Conservation (phyloP, 2,888 invertebrate species). For the Tineola bisselliella region DNA sequence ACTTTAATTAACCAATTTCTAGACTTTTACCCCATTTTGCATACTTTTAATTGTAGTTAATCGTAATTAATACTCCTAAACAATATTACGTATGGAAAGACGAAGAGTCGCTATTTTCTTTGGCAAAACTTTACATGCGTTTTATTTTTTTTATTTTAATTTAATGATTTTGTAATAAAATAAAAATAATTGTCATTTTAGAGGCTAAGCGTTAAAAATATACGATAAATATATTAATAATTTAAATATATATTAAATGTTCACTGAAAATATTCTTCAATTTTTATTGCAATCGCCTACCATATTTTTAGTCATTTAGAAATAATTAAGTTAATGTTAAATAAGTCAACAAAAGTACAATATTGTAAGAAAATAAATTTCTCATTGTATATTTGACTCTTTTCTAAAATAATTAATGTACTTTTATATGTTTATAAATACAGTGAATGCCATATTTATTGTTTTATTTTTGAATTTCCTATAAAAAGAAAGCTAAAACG, state of each 20-base stretch:
- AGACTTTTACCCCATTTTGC: too few species aligned
- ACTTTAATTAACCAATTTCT: too few species aligned
- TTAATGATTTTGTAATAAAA: not conserved
- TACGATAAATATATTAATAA: too few species aligned
- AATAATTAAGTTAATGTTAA: not conserved
- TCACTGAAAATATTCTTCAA: not conserved
- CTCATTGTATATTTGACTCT: not conserved
- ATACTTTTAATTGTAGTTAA: too few species aligned
- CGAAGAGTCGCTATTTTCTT: too few species aligned
- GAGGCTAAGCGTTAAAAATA: not conserved
- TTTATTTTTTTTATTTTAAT: not conserved
- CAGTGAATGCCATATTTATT: not conserved
- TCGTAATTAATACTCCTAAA: too few species aligned
- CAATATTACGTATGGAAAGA: too few species aligned
- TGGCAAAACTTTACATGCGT: too few species aligned
- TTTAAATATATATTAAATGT: too few species aligned
- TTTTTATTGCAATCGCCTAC: not conserved
- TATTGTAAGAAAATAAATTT: not conserved
- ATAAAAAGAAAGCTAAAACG: too few species aligned
- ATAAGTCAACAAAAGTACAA: conserved; percentile 5
- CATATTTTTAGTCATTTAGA: conserved; percentile 4
- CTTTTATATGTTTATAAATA: conserved; percentile 1
- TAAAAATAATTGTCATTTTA: not conserved
- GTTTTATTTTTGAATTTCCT: conserved; percentile 3
- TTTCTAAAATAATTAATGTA: not conserved